Evolutionary conservation across 1,140 invertebrate genomes (phyloP).

Genomic region (Megalopta genalis): DNA sequence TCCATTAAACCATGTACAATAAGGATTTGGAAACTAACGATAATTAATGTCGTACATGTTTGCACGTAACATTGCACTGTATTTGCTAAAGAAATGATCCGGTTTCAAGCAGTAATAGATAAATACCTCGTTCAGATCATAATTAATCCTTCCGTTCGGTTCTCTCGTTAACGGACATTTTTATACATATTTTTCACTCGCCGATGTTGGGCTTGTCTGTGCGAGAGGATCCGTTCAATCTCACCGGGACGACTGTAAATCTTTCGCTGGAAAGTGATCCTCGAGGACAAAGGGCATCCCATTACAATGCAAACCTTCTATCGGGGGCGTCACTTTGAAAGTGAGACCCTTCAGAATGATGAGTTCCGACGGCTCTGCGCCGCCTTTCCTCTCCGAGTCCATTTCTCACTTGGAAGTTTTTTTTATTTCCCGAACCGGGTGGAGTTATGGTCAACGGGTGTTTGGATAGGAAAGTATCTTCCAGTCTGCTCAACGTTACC

Average conservation of each 20-base stretch:
- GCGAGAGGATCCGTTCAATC: neutral
- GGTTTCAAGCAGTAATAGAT: too few species aligned
- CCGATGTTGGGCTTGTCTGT: neutral
- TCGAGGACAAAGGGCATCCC: conserved; percentile 32
- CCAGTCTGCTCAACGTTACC: neutral
- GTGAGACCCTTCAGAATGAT: conserved; percentile 16
- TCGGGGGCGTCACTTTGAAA: conserved; percentile 2
- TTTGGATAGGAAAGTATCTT: neutral
- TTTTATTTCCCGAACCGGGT: neutral
- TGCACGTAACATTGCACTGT: too few species aligned
- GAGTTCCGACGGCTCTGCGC: neutral
- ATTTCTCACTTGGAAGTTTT: neutral
- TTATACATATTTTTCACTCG: neutral
- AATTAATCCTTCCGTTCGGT: too few species aligned
- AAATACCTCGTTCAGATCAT: too few species aligned
- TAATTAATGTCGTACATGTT: too few species aligned
- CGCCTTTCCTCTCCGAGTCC: neutral
- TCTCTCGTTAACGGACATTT: neutral
- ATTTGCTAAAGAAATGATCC: too few species aligned
- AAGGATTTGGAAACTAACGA: too few species aligned
- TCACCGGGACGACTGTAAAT: conserved; percentile 30
- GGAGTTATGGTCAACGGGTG: neutral
- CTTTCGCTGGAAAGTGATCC: conserved; percentile 8
- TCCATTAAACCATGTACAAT: too few species aligned
- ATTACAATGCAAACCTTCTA: conserved; percentile 23